These are phyloP conservation scores for Gambusia affinis DNA, from an alignment of 2,113 vertebrate genomes.

Conservation along the genomic window DNA sequence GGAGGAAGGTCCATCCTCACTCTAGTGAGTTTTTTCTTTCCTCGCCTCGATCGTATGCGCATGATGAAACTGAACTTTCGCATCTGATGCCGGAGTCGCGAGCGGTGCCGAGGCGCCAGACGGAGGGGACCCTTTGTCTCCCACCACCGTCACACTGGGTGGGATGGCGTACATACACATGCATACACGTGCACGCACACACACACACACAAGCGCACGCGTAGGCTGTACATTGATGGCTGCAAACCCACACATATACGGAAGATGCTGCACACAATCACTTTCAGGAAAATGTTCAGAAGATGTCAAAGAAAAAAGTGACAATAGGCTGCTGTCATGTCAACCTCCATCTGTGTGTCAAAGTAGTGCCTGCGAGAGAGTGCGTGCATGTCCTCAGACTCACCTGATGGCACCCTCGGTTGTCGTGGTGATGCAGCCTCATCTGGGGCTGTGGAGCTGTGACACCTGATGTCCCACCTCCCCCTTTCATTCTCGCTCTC, in stretches of 20 bases:
- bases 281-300: not conserved
- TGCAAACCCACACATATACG: slow-evolving; percentile 14
- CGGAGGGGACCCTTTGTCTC: slow-evolving; percentile 78
- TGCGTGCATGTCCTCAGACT: slow-evolving; percentile 63
- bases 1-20: slow-evolving; percentile 20
- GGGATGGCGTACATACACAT: slow-evolving; percentile 48
- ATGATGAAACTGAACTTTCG: slow-evolving; percentile 68
- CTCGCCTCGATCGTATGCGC: slow-evolving; percentile 46
- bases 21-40: slow-evolving; percentile 35
- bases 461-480: slow-evolving; percentile 74
- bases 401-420: slow-evolving; percentile 72
- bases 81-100: slow-evolving; percentile 47
- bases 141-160: slow-evolving; percentile 58
- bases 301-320: slow-evolving; percentile 23
- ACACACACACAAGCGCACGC: slow-evolving; percentile 5
- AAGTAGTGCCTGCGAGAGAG: slow-evolving; percentile 25
- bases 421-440: slow-evolving; percentile 71
- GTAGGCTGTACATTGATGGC: slow-evolving; percentile 48
- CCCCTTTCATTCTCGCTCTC: slow-evolving; percentile 54
- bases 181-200: slow-evolving; percentile 43
- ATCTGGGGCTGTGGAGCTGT: slow-evolving; percentile 62
- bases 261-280: slow-evolving; percentile 7
- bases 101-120: slow-evolving; percentile 61
- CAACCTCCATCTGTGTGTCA: slow-evolving; percentile 15
- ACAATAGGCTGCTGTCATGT: slow-evolving; percentile 31